Evolutionary conservation across 1,140 invertebrate species (phyloP), one percentile per base, ranked within the genome.

Genomic region (Cherax quadricarinatus): DNA sequence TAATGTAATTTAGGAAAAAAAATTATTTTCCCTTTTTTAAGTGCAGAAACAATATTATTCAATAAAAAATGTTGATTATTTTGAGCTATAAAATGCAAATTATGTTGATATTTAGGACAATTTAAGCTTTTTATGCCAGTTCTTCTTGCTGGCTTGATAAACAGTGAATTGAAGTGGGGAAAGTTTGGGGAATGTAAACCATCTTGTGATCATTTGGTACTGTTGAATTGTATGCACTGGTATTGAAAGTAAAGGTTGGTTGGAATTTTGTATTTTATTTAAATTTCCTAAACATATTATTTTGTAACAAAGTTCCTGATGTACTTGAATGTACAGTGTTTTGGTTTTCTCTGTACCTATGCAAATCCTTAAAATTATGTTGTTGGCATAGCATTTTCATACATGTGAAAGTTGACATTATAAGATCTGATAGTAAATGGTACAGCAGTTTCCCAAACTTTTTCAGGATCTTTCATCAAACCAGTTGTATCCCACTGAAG

Each of bases 231-330:
- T 84, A 60, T 84, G 53, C 18, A 88, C 16, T 49, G 81, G 82
- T 75, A 57, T 84, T 57, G 88, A 90, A 83, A 90, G 88, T 90
- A 90, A 90, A 90, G 81, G 81, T 90, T 81, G 79, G 81, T 78
- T 90, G 88, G 88, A 90, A 90, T 3, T 30, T 6, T 24, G 16
- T 16, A 18, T 89, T 89, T 89, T 83, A 89, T 51, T 89, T 41
- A 21, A 66, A 66, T 21, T 66, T 66, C 62, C 62, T 66, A 18
- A 57, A 57, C 14, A 14, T 57, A 57, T 41, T 41, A 41, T 41
- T 41, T 41, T 41, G 30, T 41, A 41, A 41, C 30, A 41, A 41
- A 41, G 30, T 41, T 41, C 30, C 2, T 41, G 30, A 41, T 41
- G 30, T 2, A 41, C 30, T 41, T 41, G 30, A 41, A 41, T 41